Base-by-base conservation (phyloP, 2,113 vertebrate genomes). In the Rhea pennata region DNA sequence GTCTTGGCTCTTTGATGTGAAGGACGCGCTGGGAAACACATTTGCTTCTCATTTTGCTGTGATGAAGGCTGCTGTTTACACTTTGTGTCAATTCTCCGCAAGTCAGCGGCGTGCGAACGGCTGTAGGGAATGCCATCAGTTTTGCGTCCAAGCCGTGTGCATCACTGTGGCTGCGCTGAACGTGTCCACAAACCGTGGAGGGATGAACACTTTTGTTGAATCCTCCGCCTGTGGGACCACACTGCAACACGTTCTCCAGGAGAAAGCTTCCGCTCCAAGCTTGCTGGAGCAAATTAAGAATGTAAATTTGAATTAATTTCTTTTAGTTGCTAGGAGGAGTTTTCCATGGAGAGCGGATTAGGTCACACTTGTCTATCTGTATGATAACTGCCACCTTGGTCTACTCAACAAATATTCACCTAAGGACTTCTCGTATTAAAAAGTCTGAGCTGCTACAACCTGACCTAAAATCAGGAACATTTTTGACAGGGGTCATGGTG, bases 1-100 rank as follows among this genome's bases (percentile, higher is more conserved):
- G 27, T 23, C 70, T 16, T 83, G 80, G 39, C 73, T 46, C 97
- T 97, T 95, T 95, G 94, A 96, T 96, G 94, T 94, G 84, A 71
- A 74, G 67, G 84, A 64, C 0, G 5, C 26, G 1, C 20, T 65
- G 72, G 59, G 87, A 61, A 94, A 78, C 59, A 73, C 83, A 82
- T 79, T 88, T 7, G 54, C 22, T 92, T 95, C 33, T 89, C 50
- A 93, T 96, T 94, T 78, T 1, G 59, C 50, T 15, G 20, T 8
- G 72, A 33, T 46, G 87, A 46, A 87, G 65, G 72, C 48, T 73
- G 92, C 75, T 80, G 77, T 65, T 97, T 93, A 51, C 95, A 61
- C n/a, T 70, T 36, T 9, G 54, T 77, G 93, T 71, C 83, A 2
- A 72, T 94, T 87, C 86, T 86, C 71, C 70, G 10, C 70, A 2